Evolutionary conservation across 1,140 invertebrate species (phyloP), one percentile per base, ranked within the genome.

Genomic region (Drosophila quadrilineata): DNA sequence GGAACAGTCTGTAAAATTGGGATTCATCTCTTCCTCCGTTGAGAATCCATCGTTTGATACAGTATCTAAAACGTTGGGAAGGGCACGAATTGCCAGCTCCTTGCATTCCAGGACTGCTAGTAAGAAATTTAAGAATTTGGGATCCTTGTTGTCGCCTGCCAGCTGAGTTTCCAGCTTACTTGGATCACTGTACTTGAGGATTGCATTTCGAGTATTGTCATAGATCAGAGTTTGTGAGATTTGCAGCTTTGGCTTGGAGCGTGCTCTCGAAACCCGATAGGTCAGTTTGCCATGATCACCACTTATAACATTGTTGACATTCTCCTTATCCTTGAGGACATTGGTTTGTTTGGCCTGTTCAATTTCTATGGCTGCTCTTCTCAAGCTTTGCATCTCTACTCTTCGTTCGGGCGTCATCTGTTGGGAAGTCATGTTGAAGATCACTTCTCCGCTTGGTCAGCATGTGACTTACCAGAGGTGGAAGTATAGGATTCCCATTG

Each of bases 381-480:
- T 57, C 73, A 3, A 46, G 28, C 0, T 50, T 19, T 60, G 66
- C 65, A 82, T 82, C 33, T 82, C 69, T 26, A 62, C n/a, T 0
- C 73, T 59, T 3, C 50, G 54, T n/a, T 49, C 12, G 1, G 62
- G 38, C 0, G 69, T 67, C 73, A 82, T 73, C 77, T 82, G 2
- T 3, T 14, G 2, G 33, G 9, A n/a, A 29, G n/a, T 10, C 9
- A 36, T 3, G 3, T 5, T 17, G 0, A 22, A 22, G 2, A 3
- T 28, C 22, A 4, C 1, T 10, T 19, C 1, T n/a, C n/a, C n/a
- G n/a, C n/a, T n/a, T n/a, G n/a, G n/a, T n/a, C n/a, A n/a, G n/a
- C n/a, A 10, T 2, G 3, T n/a, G 3, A 29, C 73, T 41, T 14
- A 82, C 77, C 69, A 82, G 0, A 0, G 77, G 77, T 0, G 77